Conservation (phyloP, 2,888 invertebrate species). For the Alviniconcha strummeri region DNA sequence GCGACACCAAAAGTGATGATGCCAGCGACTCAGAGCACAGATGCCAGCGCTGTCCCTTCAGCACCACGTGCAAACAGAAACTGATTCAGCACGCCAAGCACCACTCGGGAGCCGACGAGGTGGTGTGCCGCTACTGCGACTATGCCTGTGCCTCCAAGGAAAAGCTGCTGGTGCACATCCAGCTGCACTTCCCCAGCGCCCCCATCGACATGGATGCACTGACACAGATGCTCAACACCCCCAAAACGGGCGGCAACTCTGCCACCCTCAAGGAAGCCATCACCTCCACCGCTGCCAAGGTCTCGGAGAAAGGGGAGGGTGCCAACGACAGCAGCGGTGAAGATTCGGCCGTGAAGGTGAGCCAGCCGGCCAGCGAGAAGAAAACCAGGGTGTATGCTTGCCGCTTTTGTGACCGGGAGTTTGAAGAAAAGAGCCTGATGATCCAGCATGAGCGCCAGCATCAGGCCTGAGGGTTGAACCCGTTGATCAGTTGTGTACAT, state of each 20-base stretch:
- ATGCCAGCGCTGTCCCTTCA: slow-evolving; percentile 56
- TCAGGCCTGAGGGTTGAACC: slow-evolving; percentile 44
- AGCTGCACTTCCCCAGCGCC: slow-evolving; percentile 62
- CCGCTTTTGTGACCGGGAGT: slow-evolving; percentile 65
- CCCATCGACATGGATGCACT: slow-evolving; percentile 50
- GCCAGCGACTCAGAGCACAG: slow-evolving; percentile 2
- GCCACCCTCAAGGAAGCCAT: background rate
- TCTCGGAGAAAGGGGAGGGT: slow-evolving; percentile 34
- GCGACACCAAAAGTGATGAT: slow-evolving; percentile 43
- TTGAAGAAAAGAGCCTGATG: slow-evolving; percentile 60
- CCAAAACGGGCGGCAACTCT: background rate
- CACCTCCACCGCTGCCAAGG: slow-evolving; percentile 38
- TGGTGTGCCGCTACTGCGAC: slow-evolving; percentile 63
- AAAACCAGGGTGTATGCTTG: slow-evolving; percentile 63
- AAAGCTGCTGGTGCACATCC: slow-evolving; percentile 54
- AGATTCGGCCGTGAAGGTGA: slow-evolving; percentile 1
- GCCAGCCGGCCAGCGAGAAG: slow-evolving; percentile 1
- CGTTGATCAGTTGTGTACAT: background rate
- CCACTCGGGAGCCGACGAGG: slow-evolving; percentile 52
- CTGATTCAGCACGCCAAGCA: slow-evolving; percentile 55
- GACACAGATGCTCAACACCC: slow-evolving; percentile 36
- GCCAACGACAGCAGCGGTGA: slow-evolving; percentile 34
- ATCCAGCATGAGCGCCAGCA: slow-evolving; percentile 66
- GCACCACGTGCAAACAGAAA: slow-evolving; percentile 54
- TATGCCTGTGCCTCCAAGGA: slow-evolving; percentile 55